Evolutionary conservation across 2,113 vertebrate species (phyloP).

Genomic region (Rattus rattus): DNA sequence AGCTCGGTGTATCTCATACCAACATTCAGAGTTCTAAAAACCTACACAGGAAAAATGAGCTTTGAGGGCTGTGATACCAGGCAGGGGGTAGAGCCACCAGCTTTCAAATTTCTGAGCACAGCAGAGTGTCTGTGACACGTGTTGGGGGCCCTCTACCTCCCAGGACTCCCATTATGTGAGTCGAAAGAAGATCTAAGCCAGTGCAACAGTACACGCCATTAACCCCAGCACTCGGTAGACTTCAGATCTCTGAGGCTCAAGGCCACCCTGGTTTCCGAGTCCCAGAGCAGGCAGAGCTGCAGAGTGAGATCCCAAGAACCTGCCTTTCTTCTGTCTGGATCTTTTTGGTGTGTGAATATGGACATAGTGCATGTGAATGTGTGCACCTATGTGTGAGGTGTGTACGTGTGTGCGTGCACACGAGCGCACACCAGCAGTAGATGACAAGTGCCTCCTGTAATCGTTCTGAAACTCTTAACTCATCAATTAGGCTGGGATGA

Average conservation of each 20-base stretch:
- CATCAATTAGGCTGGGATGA: neutral
- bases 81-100: neutral
- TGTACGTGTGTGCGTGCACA: no score
- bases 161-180: no score
- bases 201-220: neutral
- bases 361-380: neutral
- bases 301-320: neutral
- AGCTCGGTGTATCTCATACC: no score
- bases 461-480: neutral
- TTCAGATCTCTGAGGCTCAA: neutral
- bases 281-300: neutral
- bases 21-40: neutral
- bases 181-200: neutral
- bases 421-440: no score
- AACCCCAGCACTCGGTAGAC: neutral
- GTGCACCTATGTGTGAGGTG: neutral
- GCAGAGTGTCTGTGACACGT: no score
- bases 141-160: fast-evolving
- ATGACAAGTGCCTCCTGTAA: neutral
- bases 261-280: neutral
- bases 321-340: neutral
- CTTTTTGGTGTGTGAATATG: neutral
- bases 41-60: fast-evolving
- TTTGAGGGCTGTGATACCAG: neutral
- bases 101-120: neutral